Evolutionary conservation across 2,888 invertebrate species (phyloP).

Genomic region (Scaptomyza cyrtandrae): DNA sequence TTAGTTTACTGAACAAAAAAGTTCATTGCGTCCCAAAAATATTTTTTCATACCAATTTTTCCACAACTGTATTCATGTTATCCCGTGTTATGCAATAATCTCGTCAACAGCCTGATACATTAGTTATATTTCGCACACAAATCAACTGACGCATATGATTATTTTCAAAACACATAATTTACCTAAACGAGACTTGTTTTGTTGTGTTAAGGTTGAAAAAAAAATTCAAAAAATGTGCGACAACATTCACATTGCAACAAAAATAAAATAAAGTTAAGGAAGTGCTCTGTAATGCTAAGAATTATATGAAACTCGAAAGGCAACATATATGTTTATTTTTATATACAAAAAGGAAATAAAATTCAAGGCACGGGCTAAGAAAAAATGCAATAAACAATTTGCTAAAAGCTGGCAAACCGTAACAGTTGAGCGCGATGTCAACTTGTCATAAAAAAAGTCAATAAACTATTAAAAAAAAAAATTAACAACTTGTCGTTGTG

Average conservation of each 20-base stretch:
- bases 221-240: slow-evolving; percentile 7
- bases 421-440: slow-evolving; percentile 19
- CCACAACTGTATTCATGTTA: too few relatives aligned
- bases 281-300: slow-evolving; percentile 22
- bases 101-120: not conserved
- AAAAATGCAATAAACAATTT: slow-evolving; percentile 49
- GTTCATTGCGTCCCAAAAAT: too few relatives aligned
- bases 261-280: slow-evolving; percentile 31
- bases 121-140: not conserved
- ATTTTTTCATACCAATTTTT: too few relatives aligned
- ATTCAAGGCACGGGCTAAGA: slow-evolving; percentile 58
- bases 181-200: not conserved
- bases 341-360: slow-evolving; percentile 58
- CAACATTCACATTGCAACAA: not conserved
- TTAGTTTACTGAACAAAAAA: too few relatives aligned
- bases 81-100: not conserved
- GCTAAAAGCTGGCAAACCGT: slow-evolving; percentile 29
- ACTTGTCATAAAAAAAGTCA: slow-evolving; percentile 48
- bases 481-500: slow-evolving; percentile 8
- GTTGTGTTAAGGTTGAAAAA: not conserved
- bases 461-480: not conserved
- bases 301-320: slow-evolving; percentile 31
- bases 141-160: not conserved
- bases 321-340: slow-evolving; percentile 3
- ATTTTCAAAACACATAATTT: slow-evolving; percentile 3